Conservation (phyloP, 2,888 invertebrate genomes). For the Nasonovia ribisnigri region DNA sequence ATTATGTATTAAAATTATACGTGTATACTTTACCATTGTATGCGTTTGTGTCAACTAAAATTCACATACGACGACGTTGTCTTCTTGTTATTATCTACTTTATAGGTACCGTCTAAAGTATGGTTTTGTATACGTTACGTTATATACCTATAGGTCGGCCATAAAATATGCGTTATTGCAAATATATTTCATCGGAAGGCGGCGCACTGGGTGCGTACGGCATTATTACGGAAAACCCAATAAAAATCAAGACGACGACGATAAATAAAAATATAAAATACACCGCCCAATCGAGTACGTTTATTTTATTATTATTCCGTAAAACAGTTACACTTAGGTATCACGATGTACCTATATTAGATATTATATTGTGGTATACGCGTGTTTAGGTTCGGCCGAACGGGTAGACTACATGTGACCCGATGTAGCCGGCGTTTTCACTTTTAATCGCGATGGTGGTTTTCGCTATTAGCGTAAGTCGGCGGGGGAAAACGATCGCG, state of each 20-base stretch:
- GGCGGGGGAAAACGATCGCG: slow-evolving; percentile 30
- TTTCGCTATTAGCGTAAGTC: not conserved
- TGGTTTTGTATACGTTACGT: not conserved
- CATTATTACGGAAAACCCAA: not conserved
- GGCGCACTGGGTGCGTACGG: not conserved
- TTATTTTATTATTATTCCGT: not conserved
- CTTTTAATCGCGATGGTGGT: slow-evolving; percentile 46
- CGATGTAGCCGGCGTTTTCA: slow-evolving; percentile 50
- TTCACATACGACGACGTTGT: not conserved
- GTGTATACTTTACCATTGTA: slow-evolving; percentile 30
- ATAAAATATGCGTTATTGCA: not conserved
- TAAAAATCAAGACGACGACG: not conserved
- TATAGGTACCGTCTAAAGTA: not conserved
- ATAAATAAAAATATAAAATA: not conserved
- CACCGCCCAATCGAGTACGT: not conserved
- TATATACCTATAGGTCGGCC: not conserved
- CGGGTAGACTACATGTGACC: slow-evolving; percentile 41
- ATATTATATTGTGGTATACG: not conserved
- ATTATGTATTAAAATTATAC: not conserved
- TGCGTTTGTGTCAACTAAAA: not conserved
- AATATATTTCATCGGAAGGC: not conserved
- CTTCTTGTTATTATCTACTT: not conserved
- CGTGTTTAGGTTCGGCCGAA: not conserved
- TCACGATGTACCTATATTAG: not conserved
- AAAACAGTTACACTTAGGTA: not conserved